phyloP scores from a whole-genome alignment of 2,113 vertebrate species.

The Anolis sagrei region DNA sequence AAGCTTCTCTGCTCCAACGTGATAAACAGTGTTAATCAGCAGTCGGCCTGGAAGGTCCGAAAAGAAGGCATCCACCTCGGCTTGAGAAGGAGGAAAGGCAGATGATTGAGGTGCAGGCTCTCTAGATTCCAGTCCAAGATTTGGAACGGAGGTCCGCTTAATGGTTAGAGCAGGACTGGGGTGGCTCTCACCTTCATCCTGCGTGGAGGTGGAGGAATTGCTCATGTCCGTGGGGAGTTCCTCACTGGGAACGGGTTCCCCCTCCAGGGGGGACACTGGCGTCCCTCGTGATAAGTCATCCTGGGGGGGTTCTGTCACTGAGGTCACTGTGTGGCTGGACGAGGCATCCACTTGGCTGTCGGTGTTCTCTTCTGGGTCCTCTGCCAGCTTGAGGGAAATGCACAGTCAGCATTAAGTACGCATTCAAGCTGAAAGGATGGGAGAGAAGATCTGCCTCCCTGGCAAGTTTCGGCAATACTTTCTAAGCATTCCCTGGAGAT shows the following conservation, averaged over 20 bases:
- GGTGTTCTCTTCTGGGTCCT: conserved; percentile 72
- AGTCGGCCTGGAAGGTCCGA: conserved; percentile 81
- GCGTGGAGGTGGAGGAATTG: conserved; percentile 86
- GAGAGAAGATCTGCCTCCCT: not conserved
- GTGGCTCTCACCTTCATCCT: conserved; percentile 83
- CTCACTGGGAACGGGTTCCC: conserved; percentile 84
- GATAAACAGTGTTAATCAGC: conserved; percentile 83
- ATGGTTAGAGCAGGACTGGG: not conserved
- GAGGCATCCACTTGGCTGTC: conserved; percentile 78
- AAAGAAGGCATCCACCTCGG: conserved; percentile 85
- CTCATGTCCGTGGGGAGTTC: conserved; percentile 89
- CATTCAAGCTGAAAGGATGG: too few relatives aligned
- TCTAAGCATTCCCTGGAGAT: not conserved
- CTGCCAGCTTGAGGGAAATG: conserved; percentile 74
- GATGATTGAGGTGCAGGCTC: not conserved
- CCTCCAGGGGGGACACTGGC: conserved; percentile 29
- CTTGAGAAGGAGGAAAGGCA: conserved; percentile 48
- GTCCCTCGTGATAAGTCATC: conserved; percentile 44
- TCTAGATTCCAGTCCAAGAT: not conserved
- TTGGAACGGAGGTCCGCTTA: not conserved
- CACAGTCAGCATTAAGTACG: not conserved
- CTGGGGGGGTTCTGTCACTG: conserved; percentile 51
- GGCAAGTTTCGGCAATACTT: too few relatives aligned
- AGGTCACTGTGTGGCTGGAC: conserved; percentile 80
- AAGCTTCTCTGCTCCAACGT: conserved; percentile 85